A percentile compares a stretch with the other conserved stretches of the same genome.
These are phyloP conservation scores for Rattus norvegicus DNA, from an alignment of 2,113 vertebrate species.

Conservation along the genomic window DNA sequence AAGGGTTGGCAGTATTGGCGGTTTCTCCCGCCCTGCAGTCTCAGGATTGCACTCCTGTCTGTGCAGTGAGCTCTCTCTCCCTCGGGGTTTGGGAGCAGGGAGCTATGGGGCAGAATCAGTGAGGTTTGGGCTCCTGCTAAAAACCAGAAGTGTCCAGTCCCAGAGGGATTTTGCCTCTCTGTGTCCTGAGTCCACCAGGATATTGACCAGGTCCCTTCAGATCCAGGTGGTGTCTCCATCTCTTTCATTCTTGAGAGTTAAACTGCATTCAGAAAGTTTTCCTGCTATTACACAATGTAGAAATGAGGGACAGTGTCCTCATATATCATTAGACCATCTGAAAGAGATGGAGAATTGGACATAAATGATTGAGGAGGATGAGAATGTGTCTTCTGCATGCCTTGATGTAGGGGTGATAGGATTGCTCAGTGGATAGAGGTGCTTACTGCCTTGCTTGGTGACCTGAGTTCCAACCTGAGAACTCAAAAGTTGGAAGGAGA, in stretches of 20 bases:
- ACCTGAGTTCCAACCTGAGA: not conserved
- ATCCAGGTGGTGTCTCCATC: not conserved
- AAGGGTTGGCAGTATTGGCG: too few relatives aligned
- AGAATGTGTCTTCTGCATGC: not conserved
- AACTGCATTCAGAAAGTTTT: conserved; percentile 54
- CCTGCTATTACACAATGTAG: not conserved
- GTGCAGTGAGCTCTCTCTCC: too few relatives aligned
- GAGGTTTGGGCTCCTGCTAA: too few relatives aligned
- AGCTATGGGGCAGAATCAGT: too few relatives aligned
- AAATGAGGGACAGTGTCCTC: not conserved
- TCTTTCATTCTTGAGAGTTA: conserved; percentile 69
- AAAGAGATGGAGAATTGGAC: not conserved
- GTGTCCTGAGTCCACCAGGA: too few relatives aligned
- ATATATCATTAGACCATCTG: not conserved
- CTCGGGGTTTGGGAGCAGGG: too few relatives aligned
- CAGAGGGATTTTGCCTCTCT: too few relatives aligned
- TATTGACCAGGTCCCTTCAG: too few relatives aligned
- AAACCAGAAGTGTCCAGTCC: too few relatives aligned
- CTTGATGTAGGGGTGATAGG: not conserved
- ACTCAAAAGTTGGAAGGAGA: not conserved
- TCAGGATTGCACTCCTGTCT: too few relatives aligned
- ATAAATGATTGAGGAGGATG: not conserved
- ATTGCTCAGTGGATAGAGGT: not conserved
- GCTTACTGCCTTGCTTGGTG: too few relatives aligned
- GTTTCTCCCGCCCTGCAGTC: too few relatives aligned